Base-by-base conservation (phyloP, 2,797 vertebrate genomes). In the Pipistrellus nathusii region DNA sequence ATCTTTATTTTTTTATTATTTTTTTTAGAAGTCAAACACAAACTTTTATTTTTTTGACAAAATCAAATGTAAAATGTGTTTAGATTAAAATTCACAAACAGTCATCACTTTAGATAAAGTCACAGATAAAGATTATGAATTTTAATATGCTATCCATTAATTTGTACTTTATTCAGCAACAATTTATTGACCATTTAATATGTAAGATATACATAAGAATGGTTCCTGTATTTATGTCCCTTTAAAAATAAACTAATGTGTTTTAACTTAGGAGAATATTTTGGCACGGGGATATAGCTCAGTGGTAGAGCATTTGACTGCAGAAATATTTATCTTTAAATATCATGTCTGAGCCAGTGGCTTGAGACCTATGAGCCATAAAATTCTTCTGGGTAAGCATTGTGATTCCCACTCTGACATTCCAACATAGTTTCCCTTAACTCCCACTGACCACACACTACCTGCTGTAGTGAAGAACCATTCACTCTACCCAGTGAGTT, bases 261-360 rank as follows among this genome's bases (percentile, higher is more conserved):
- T 20, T 85, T 96, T 85, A 30, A 88, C 38, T 73, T 69, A 48
- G 44, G 21, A 87, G 18, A 83, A 46, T 59, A 46, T 44, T 76
- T 84, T 80, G n/a, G n/a, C n/a, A n/a, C n/a, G n/a, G n/a, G n/a
- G n/a, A n/a, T n/a, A n/a, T n/a, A n/a, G n/a, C n/a, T n/a, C n/a
- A n/a, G n/a, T n/a, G n/a, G n/a, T n/a, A n/a, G n/a, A n/a, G n/a
- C n/a, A n/a, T n/a, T n/a, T n/a, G n/a, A n/a, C n/a, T n/a, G n/a
- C 6, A 48, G 9, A 95, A 92, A 53, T 57, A 17, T 4, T 83
- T 72, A 15, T 68, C 51, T 75, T 18, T 48, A 75, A 20, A 13
- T 62, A 78, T 41, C 25, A 57, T 13, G 55, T 2, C 64, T 41
- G 5, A 71, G 8, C 17, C 18, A 38, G 27, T n/a, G 14, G 13